phyloP scores from a whole-genome alignment of 2,888 invertebrate species.

The Oligia strigilis region DNA sequence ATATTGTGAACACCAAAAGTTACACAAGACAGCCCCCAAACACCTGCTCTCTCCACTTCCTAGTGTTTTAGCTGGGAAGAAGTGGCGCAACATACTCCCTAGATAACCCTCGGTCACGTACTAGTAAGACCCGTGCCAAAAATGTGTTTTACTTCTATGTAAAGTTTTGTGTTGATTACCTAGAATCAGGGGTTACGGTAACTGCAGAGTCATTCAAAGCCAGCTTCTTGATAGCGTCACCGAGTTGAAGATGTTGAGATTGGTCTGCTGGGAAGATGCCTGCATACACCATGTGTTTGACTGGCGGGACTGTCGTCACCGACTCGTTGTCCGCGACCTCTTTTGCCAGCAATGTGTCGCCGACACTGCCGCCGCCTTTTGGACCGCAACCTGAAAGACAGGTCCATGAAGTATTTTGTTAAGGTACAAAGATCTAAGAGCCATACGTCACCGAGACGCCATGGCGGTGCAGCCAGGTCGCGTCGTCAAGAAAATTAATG shows the following conservation, averaged over 20 bases:
- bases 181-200: conserved; percentile 94
- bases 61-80: not conserved
- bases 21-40: not conserved
- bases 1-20: not conserved
- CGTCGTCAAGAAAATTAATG: not conserved
- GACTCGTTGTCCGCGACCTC: conserved; percentile 75
- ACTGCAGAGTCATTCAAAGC: conserved; percentile 98
- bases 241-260: conserved; percentile 93
- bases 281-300: conserved; percentile 89
- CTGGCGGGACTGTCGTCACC: conserved; percentile 72
- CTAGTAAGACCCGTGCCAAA: not conserved
- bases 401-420: not conserved
- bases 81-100: not conserved
- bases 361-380: conserved; percentile 86
- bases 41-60: not conserved
- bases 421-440: not conserved
- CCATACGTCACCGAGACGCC: not conserved
- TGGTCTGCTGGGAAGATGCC: conserved; percentile 97
- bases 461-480: not conserved
- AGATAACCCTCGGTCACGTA: no score
- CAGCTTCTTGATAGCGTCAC: conserved; percentile 96
- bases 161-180: conserved; percentile 86
- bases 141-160: not conserved
- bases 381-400: conserved; percentile 83
- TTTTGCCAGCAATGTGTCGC: conserved; percentile 82